Conservation (phyloP, 2,888 invertebrate genomes). For the Halictus ligatus region DNA sequence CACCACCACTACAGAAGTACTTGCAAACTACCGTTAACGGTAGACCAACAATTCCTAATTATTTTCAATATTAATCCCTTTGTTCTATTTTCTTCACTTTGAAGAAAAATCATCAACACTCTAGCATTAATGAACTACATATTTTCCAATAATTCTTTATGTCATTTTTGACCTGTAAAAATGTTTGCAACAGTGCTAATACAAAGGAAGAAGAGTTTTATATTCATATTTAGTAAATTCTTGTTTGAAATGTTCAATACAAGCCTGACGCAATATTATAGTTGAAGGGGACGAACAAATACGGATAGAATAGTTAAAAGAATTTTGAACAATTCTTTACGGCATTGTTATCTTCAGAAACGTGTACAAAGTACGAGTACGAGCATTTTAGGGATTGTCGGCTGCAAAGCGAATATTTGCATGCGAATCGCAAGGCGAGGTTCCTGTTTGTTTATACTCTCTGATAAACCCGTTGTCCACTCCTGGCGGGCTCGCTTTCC, state of each 20-base stretch:
- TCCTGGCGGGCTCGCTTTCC: constrained; percentile 28
- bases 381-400: neutral
- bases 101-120: neutral
- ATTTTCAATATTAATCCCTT: neutral
- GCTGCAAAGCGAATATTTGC: neutral
- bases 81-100: neutral
- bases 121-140: no score
- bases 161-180: no score
- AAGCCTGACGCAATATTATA: neutral
- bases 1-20: neutral
- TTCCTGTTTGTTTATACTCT: neutral
- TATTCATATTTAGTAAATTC: no score
- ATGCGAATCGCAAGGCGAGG: neutral
- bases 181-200: no score
- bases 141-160: no score
- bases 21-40: neutral
- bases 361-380: neutral
- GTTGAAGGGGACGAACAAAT: neutral
- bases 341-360: neutral
- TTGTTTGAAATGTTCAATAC: neutral
- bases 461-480: neutral
- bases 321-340: neutral
- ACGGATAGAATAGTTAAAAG: neutral
- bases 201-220: no score
- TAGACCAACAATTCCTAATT: neutral